These are phyloP conservation scores for Plutomurus gul DNA, from an alignment of 1,140 invertebrate genomes.

Conservation along the genomic window DNA sequence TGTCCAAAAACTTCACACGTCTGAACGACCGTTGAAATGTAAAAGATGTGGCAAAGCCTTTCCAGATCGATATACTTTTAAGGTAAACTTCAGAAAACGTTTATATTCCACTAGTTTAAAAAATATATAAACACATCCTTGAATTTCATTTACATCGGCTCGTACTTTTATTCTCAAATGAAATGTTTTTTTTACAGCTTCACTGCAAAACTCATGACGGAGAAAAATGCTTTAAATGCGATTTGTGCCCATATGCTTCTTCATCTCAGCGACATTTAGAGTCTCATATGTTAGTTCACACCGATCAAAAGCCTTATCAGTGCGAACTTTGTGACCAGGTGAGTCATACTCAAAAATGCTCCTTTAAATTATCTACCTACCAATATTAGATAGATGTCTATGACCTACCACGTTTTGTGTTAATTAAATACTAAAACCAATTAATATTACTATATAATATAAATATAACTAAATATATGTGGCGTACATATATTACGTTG, in stretches of 20 bases:
- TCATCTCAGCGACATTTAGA: constrained; percentile 91
- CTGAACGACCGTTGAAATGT: constrained; percentile 88
- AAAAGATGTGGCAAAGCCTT: constrained; percentile 91
- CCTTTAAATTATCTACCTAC: no score
- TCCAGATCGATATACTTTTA: constrained; percentile 74
- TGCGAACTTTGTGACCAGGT: constrained; percentile 79
- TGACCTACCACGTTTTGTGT: no score
- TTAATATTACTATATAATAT: no score
- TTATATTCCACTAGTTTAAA: background rate
- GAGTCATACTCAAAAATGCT: constrained; percentile 61
- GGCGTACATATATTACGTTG: no score
- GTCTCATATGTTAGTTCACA: constrained; percentile 94
- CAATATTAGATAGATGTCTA: no score
- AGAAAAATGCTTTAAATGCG: constrained; percentile 96
- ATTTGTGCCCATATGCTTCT: constrained; percentile 91
- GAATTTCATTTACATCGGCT: background rate
- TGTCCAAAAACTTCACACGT: constrained; percentile 93
- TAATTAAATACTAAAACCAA: no score
- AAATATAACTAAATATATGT: no score
- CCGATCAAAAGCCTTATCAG: constrained; percentile 86
- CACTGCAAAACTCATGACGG: constrained; percentile 91
- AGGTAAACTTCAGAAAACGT: constrained; percentile 57
- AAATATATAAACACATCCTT: no score
- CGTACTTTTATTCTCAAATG: background rate
- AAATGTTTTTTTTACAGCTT: constrained; percentile 58